phyloP scores from a whole-genome alignment of 2,888 invertebrate species.

The Baronia brevicornis region DNA sequence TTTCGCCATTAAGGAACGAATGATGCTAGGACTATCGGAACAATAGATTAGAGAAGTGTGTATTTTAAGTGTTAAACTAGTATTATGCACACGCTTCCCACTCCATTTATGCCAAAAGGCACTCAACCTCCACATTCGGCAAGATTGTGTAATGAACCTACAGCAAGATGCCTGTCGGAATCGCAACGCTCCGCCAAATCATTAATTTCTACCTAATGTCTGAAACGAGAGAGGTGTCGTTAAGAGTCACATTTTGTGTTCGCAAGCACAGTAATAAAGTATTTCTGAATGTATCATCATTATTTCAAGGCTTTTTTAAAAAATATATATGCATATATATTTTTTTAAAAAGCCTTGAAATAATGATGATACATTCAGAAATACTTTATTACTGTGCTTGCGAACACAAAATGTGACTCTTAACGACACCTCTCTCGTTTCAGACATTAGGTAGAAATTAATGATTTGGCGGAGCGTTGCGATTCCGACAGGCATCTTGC shows the following conservation, averaged over 20 bases:
- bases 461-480: constrained; percentile 56
- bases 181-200: constrained; percentile 51
- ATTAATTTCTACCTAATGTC: constrained; percentile 64
- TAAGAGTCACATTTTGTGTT: constrained; percentile 48
- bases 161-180: constrained; percentile 45
- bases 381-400: constrained; percentile 29
- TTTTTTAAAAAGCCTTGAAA: too few relatives aligned
- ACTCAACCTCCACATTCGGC: constrained; percentile 20
- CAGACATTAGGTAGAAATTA: constrained; percentile 62
- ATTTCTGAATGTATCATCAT: constrained; percentile 23
- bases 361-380: constrained; percentile 23
- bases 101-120: constrained; percentile 1
- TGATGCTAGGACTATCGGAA: too few relatives aligned
- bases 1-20: too few relatives aligned
- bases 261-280: constrained; percentile 31
- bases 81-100: constrained; percentile 1
- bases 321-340: too few relatives aligned
- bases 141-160: constrained; percentile 47
- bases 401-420: constrained; percentile 49
- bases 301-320: too few relatives aligned
- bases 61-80: too few relatives aligned
- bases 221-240: constrained; percentile 42
- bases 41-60: too few relatives aligned
- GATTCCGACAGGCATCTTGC: constrained; percentile 46
- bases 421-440: constrained; percentile 40